Conservation (phyloP, 1,140 invertebrate species). For the Sweltsa coloradensis region DNA sequence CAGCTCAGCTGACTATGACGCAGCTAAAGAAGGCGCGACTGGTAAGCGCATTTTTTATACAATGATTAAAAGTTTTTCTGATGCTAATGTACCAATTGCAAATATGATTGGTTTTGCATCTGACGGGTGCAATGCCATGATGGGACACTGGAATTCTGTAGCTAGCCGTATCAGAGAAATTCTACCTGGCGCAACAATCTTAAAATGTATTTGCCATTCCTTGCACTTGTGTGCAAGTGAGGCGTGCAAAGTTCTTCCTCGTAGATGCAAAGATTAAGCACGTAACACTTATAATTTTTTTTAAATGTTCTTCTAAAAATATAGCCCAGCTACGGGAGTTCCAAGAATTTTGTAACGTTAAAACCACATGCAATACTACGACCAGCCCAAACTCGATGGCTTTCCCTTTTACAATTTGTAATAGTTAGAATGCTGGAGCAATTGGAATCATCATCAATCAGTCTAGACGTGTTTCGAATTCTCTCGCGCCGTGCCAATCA, state of each 20-base stretch:
- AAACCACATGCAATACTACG: slow-evolving; percentile 5
- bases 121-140: slow-evolving; percentile 27
- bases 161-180: slow-evolving; percentile 19
- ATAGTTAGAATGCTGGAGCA: no score
- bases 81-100: slow-evolving; percentile 20
- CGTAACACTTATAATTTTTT: background rate
- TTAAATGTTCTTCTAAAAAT: background rate
- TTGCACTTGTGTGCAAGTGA: slow-evolving; percentile 24
- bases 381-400: background rate
- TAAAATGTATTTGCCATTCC: slow-evolving; percentile 27
- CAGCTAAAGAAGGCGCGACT: slow-evolving; percentile 17
- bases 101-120: slow-evolving; percentile 29
- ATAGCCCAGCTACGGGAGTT: background rate
- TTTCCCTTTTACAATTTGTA: no score
- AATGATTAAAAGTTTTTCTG: slow-evolving; percentile 20
- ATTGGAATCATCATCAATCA: no score
- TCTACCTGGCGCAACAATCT: slow-evolving; percentile 22
- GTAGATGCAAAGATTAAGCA: background rate
- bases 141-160: slow-evolving; percentile 26
- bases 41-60: slow-evolving; percentile 22
- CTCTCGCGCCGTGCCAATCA: no score
- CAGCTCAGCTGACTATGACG: no score
- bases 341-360: slow-evolving; percentile 10
- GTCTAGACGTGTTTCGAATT: no score
- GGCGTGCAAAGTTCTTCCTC: slow-evolving; percentile 13